Conservation (phyloP, 2,888 invertebrate genomes). For the Zootermopsis nevadensis region DNA sequence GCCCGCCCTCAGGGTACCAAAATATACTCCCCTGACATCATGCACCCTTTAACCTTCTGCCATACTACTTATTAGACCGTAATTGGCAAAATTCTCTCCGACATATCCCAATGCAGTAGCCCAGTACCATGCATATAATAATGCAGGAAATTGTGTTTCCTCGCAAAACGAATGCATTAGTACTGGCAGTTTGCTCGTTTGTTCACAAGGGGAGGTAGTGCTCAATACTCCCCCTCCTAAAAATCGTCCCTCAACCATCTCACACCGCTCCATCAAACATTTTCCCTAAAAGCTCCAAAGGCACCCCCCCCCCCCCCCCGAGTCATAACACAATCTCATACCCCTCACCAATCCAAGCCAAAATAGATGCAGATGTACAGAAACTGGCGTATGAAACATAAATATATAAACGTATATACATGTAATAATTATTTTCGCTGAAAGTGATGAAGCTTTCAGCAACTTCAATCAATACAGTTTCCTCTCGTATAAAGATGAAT, state of each 20-base stretch:
- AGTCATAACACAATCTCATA: neutral
- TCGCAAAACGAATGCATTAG: neutral
- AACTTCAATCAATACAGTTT: too few relatives aligned
- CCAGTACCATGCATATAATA: slow-evolving; percentile 8
- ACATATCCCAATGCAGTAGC: neutral
- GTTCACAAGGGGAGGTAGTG: neutral
- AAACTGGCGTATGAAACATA: too few relatives aligned
- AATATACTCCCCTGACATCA: neutral
- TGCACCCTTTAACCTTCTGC: neutral
- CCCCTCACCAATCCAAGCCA: neutral
- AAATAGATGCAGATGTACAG: neutral
- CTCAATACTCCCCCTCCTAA: neutral
- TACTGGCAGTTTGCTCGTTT: neutral
- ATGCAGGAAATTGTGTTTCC: slow-evolving; percentile 25
- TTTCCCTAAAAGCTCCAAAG: slow-evolving; percentile 24
- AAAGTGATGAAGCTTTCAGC: too few relatives aligned
- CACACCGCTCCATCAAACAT: neutral
- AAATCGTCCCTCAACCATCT: neutral
- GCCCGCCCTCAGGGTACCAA: neutral
- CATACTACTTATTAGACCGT: slow-evolving; percentile 9
- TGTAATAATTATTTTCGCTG: too few relatives aligned
- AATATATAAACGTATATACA: too few relatives aligned
- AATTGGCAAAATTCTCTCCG: slow-evolving; percentile 32
- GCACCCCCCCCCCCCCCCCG: neutral
- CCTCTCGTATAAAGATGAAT: too few relatives aligned